Base-by-base conservation (phyloP, 2,888 invertebrate genomes). In the Plagodis pulveraria region DNA sequence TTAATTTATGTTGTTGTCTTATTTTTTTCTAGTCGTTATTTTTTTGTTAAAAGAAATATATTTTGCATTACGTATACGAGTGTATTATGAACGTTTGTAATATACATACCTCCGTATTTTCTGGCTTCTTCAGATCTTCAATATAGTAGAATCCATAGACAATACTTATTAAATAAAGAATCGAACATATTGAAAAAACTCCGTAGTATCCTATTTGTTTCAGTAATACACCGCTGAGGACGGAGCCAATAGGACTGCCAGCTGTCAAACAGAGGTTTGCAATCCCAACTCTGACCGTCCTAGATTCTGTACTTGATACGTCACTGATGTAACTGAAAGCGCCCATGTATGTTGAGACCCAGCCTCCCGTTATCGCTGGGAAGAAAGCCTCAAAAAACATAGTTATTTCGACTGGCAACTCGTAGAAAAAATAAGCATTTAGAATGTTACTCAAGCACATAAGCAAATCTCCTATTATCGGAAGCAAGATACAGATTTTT, bases 271-370 rank as follows among this genome's bases (percentile, higher is more conserved):
- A 91, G 44, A 91, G 73, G 62, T 89, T 90, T 0, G 88, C 87
- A n/a, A 95, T 84, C 5, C 95, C 94, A 6, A 95, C 92, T 67
- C 95, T 81, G 51, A 93, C 86, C 0, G 95, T 95, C 71, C 95
- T 91, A 0, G 91, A 83, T 57, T 94, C 91, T 32, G 90, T 86
- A 67, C 86, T 88, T 4, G 94, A 93, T 47, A 94, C 83, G 61
- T 94, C 94, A 73, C 94, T 91, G 0, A 95, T 91, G 68, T 95
- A 95, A 62, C 94, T 93, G 84, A 94, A 93, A 46, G 94, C 87
- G 41, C 94, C 93, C 89, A 94, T 91, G 56, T 93, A 93, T 32
- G 91, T 89, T 0, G 91, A 84, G n/a, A 93, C 89, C 93, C 93
- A 93, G 4, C 93, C 91, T 0, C 94, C 94, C 6, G 93, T 92